Percentiles rank a stretch among this genome's conserved stretches.
phyloP scores from a whole-genome alignment of 2,797 vertebrate genomes.

The Enteromius viviparus region DNA sequence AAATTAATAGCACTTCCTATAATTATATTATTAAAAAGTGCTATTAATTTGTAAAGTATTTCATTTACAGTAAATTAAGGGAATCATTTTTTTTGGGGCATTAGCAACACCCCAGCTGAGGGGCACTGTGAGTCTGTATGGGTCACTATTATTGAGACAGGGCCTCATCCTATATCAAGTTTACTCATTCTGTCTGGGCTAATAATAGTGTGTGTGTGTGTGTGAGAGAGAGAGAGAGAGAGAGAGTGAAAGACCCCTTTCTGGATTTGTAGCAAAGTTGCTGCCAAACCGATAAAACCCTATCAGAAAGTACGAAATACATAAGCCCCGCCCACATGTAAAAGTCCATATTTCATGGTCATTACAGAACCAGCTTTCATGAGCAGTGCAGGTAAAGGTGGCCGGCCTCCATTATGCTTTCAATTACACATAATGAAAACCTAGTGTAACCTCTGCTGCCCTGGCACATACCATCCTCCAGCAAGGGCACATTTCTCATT shows the following conservation, averaged over 20 bases:
- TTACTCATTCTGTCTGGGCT: constrained; percentile 17
- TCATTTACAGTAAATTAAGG: background rate
- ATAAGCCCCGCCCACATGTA: constrained; percentile 17
- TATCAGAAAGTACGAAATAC: constrained; percentile 15
- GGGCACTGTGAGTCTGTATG: background rate
- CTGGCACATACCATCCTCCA: constrained; percentile 64
- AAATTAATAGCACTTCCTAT: too few species aligned
- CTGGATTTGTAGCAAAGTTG: constrained; percentile 23
- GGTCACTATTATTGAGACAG: constrained; percentile 17
- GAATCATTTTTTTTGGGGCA: constrained; percentile 18
- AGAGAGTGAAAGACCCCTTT: constrained; percentile 31
- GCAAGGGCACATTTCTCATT: constrained; percentile 60
- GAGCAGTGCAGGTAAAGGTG: constrained; percentile 60
- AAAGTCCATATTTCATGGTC: constrained; percentile 54
- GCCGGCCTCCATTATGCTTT: constrained; percentile 71
- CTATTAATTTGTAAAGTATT: too few species aligned
- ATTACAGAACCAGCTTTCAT: constrained; percentile 49
- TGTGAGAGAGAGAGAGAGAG: background rate
- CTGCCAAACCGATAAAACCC: constrained; percentile 36
- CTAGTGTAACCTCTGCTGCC: constrained; percentile 67
- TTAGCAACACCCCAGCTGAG: constrained; percentile 29
- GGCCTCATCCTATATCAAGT: constrained; percentile 16
- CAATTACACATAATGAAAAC: constrained; percentile 78
- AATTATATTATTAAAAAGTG: too few species aligned
- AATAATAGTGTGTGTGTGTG: constrained; percentile 7